Conservation (phyloP, 2,113 vertebrate genomes). For the Prietella phreatophila region DNA sequence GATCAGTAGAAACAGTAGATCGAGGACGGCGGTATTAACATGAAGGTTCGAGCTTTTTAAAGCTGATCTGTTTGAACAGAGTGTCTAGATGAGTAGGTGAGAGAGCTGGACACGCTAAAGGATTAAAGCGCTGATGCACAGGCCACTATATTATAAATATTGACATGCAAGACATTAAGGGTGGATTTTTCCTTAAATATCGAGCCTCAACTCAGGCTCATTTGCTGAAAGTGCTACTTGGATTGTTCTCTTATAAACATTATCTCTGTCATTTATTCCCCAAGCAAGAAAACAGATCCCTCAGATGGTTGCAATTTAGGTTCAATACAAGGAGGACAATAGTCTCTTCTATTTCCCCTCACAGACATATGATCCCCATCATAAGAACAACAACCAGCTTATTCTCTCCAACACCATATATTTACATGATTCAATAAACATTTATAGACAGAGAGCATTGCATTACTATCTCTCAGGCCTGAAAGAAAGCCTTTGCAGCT, state of each 20-base stretch:
- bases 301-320: conserved; percentile 24
- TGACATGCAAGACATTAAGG: background rate
- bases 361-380: conserved; percentile 41
- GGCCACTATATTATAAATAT: background rate
- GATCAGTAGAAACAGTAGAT: no score
- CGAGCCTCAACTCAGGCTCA: background rate
- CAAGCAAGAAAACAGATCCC: conserved; percentile 23
- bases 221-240: conserved; percentile 19
- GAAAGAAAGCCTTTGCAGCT: conserved; percentile 41
- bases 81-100: background rate
- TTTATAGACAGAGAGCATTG: conserved; percentile 41
- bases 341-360: conserved; percentile 20
- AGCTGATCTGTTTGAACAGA: background rate
- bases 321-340: conserved; percentile 45
- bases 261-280: conserved; percentile 24
- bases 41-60: background rate
- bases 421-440: conserved; percentile 51
- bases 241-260: conserved; percentile 26
- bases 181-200: background rate
- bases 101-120: background rate
- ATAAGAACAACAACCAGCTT: conserved; percentile 40
- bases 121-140: background rate
- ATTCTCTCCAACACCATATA: conserved; percentile 40
- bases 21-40: background rate
- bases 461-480: conserved; percentile 12